phyloP scores from a whole-genome alignment of 2,888 invertebrate genomes.

The Cantharis nigra region DNA sequence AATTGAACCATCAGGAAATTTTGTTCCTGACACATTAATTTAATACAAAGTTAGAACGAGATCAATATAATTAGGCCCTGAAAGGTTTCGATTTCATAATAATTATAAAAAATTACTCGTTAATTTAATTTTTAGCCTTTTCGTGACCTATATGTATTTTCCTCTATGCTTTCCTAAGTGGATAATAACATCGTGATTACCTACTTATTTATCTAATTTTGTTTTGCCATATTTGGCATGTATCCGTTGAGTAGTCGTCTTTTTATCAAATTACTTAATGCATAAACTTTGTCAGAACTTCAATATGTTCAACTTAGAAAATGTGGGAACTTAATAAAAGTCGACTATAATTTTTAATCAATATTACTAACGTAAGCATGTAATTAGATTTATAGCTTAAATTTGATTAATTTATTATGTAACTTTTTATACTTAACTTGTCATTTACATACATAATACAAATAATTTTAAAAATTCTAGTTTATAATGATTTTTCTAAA shows the following conservation, averaged over 20 bases:
- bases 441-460: neutral
- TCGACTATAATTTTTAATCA: neutral
- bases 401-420: neutral
- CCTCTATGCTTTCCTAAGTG: neutral
- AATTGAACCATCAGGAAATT: neutral
- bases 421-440: neutral
- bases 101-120: neutral
- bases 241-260: neutral
- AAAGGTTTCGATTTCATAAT: neutral
- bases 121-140: neutral
- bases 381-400: neutral
- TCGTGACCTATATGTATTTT: neutral
- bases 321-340: neutral
- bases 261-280: neutral
- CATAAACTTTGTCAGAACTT: neutral
- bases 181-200: neutral
- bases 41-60: neutral
- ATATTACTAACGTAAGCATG: neutral
- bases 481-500: neutral
- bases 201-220: neutral
- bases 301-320: neutral
- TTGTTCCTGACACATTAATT: too few species aligned
- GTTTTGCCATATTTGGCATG: neutral
- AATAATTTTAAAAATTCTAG: neutral
- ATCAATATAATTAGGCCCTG: neutral